Percentiles rank a stretch among this genome's conserved stretches.
These are phyloP conservation scores for Trichonephila inaurata DNA, from an alignment of 1,140 invertebrate species.

Conservation along the genomic window DNA sequence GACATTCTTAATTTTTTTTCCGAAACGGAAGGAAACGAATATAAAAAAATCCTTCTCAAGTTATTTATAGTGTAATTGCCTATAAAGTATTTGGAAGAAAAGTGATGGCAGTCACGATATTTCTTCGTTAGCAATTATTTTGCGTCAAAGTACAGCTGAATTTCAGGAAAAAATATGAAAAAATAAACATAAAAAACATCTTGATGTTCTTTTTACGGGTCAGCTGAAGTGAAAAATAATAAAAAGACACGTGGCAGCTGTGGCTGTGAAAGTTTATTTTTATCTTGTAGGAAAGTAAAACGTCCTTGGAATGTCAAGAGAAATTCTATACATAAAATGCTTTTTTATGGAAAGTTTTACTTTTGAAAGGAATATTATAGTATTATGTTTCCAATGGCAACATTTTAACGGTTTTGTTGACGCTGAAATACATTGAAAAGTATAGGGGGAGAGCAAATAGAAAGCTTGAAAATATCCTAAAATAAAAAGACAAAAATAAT, in stretches of 20 bases:
- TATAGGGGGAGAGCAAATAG: not conserved
- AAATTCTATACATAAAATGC: conserved; percentile 4
- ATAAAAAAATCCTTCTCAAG: not conserved
- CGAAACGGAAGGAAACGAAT: not conserved
- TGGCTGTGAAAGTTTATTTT: conserved; percentile 9
- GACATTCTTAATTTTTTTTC: not conserved
- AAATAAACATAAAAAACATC: not conserved
- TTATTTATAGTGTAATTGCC: conserved; percentile 12
- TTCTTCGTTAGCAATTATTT: conserved; percentile 23
- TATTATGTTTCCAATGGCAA: conserved; percentile 13
- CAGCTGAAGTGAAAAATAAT: not conserved
- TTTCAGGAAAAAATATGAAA: not conserved
- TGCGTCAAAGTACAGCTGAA: not conserved
- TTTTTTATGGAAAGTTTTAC: not conserved
- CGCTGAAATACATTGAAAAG: not conserved
- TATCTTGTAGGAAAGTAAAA: not conserved
- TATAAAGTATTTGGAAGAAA: not conserved
- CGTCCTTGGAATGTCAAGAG: not conserved
- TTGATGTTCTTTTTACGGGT: conserved; percentile 5
- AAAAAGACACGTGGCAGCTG: not conserved
- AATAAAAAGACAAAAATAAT: not conserved
- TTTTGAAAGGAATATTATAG: conserved; percentile 1
- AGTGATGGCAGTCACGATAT: conserved; percentile 5
- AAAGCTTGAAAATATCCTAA: not conserved
- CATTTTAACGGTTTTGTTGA: conserved; percentile 19